Base-by-base conservation (phyloP, 2,797 vertebrate species). In the Falco novaeseelandiae region DNA sequence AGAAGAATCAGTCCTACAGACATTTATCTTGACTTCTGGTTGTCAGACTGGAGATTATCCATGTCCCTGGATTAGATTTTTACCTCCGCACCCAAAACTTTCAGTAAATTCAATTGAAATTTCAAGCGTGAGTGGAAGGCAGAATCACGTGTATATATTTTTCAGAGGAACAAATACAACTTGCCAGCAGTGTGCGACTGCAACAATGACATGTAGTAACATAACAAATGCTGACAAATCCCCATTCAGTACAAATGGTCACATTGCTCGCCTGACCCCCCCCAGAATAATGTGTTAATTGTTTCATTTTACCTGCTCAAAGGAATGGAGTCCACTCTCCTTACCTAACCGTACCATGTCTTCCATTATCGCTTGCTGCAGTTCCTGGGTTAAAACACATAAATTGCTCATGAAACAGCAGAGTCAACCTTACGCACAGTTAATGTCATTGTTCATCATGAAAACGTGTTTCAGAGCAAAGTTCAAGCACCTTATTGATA, bases 331-430 rank as follows among this genome's bases (percentile, higher is more conserved):
- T 86, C 99, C 99, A 36, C 99, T 99, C 93, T 99, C 98, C 97
- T 99, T 99, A 67, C 99, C 99, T 93, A 99, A 97, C 93, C 97
- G 98, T 57, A 99, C 99, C 98, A 99, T 96, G 97, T 99, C 99
- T 87, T 99, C 99, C 98, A 99, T 98, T 95, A 99, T 99, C 20
- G 98, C 99, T 96, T 99, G 99, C 97, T 99, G 99, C 86, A 99
- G 85, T 22, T 98, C 98, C 99, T 99, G 95, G 57, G 74, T 82
- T 84, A 81, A 93, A 92, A 96, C 90, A 97, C 18, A 96, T 0
- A 59, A 87, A 79, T 84, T 69, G 80, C 66, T 62, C 79, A 65
- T 96, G 73, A 94, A 44, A 34, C 11, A 23, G 1, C 74, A 62
- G 3, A 46, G 52, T 46, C 48, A 69, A 10, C 29, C 40, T 92